These are phyloP conservation scores for Callitettix versicolor DNA, from an alignment of 1,140 invertebrate genomes.

Conservation along the genomic window DNA sequence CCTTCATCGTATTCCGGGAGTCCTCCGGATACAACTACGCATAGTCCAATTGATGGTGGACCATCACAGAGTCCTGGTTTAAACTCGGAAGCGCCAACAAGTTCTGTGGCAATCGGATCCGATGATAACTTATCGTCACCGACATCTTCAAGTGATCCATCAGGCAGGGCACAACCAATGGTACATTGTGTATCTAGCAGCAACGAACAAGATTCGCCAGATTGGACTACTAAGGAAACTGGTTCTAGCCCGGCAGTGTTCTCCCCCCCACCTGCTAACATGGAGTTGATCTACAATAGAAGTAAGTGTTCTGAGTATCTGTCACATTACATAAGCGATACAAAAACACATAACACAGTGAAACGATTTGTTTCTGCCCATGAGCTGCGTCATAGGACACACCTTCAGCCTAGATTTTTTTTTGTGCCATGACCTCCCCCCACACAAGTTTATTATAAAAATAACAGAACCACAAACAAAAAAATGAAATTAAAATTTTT, in stretches of 20 bases:
- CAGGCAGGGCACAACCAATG: slow-evolving; percentile 36
- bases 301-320: slow-evolving; percentile 1
- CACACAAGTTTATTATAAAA: too few species aligned
- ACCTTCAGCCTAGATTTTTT: too few species aligned
- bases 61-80: slow-evolving; percentile 29
- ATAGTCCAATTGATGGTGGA: slow-evolving; percentile 50
- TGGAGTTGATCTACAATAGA: slow-evolving; percentile 7
- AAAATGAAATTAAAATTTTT: too few species aligned
- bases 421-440: too few species aligned
- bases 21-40: slow-evolving; percentile 70
- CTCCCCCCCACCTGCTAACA: background rate
- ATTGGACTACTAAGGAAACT: background rate
- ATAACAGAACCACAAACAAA: too few species aligned
- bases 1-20: slow-evolving; percentile 33
- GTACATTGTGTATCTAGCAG: slow-evolving; percentile 78
- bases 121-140: slow-evolving; percentile 24
- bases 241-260: slow-evolving; percentile 2
- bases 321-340: too few species aligned
- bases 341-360: too few species aligned
- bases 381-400: too few species aligned
- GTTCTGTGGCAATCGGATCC: slow-evolving; percentile 17
- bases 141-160: slow-evolving; percentile 21
- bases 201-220: slow-evolving; percentile 23
- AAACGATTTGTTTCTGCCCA: too few species aligned
- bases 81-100: slow-evolving; percentile 38